Conservation (phyloP, 2,888 invertebrate genomes). For the Fragum whitleyi region DNA sequence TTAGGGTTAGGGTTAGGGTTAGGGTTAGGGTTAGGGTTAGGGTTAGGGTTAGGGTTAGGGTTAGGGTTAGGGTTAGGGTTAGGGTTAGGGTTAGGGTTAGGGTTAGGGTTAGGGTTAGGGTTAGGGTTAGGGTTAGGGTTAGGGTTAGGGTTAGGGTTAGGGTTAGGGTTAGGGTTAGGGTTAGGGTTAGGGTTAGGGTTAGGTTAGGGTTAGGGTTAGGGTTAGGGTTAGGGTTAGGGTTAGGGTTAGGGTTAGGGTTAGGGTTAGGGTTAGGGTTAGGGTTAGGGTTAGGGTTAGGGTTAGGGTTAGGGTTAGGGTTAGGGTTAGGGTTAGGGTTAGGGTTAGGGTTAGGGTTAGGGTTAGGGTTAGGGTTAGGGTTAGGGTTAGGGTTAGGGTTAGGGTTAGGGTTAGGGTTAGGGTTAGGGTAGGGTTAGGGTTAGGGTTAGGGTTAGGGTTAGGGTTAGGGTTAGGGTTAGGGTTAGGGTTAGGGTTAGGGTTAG, state of each 20-base stretch:
- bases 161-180: constrained; percentile 51
- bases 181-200: constrained; percentile 48
- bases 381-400: constrained; percentile 17
- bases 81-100: constrained; percentile 73
- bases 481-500: constrained; percentile 67
- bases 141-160: constrained; percentile 56
- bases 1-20: constrained; percentile 45
- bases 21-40: constrained; percentile 53
- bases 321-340: constrained; percentile 53
- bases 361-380: constrained; percentile 53
- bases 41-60: constrained; percentile 52
- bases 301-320: constrained; percentile 58
- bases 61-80: constrained; percentile 54
- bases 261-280: constrained; percentile 55
- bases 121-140: constrained; percentile 50
- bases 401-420: constrained; percentile 66
- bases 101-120: constrained; percentile 56
- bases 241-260: constrained; percentile 53
- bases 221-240: constrained; percentile 44
- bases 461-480: constrained; percentile 65
- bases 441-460: constrained; percentile 30
- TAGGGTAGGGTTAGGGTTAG: constrained; percentile 62
- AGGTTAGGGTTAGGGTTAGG: too few relatives aligned
- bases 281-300: constrained; percentile 65
- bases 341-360: constrained; percentile 53